Evolutionary conservation across 2,888 invertebrate genomes (phyloP).

Genomic region (Cheilosia urbana): DNA sequence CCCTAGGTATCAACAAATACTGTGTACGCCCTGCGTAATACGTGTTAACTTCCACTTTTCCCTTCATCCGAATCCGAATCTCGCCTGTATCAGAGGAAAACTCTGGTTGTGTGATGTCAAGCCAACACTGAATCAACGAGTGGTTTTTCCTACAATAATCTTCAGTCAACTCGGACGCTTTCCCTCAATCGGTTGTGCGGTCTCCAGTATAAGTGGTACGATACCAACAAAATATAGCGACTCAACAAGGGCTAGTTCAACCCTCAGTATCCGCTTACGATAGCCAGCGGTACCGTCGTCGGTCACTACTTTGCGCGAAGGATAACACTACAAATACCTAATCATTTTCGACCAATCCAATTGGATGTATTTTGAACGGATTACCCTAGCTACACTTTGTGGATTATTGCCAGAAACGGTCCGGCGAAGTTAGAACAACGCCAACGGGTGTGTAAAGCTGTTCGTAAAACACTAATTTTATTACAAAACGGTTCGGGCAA

Average conservation of each 20-base stretch:
- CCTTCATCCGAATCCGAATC: slow-evolving; percentile 35
- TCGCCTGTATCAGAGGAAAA: slow-evolving; percentile 9
- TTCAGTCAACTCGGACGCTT: slow-evolving; percentile 74
- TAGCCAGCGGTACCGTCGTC: slow-evolving; percentile 26
- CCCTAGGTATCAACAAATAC: slow-evolving; percentile 38
- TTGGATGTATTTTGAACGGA: slow-evolving; percentile 53
- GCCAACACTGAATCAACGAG: slow-evolving; percentile 70
- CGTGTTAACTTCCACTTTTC: slow-evolving; percentile 59
- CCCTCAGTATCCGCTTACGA: slow-evolving; percentile 29
- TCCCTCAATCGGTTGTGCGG: slow-evolving; percentile 67
- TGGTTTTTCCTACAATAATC: slow-evolving; percentile 67
- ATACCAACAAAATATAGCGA: slow-evolving; percentile 1
- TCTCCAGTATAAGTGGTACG: slow-evolving; percentile 13
- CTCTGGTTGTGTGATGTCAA: slow-evolving; percentile 17
- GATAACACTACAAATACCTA: slow-evolving; percentile 41
- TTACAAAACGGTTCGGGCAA: slow-evolving; percentile 24
- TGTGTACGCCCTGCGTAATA: slow-evolving; percentile 51
- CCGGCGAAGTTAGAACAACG: background rate
- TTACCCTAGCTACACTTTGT: slow-evolving; percentile 32
- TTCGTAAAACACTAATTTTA: slow-evolving; percentile 11
- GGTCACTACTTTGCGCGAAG: slow-evolving; percentile 26
- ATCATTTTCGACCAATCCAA: slow-evolving; percentile 39
- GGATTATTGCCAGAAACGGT: slow-evolving; percentile 37
- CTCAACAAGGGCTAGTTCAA: background rate
- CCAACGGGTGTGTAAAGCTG: slow-evolving; percentile 6